Conservation (phyloP, 2,797 vertebrate species). For the Staurois parvus region DNA sequence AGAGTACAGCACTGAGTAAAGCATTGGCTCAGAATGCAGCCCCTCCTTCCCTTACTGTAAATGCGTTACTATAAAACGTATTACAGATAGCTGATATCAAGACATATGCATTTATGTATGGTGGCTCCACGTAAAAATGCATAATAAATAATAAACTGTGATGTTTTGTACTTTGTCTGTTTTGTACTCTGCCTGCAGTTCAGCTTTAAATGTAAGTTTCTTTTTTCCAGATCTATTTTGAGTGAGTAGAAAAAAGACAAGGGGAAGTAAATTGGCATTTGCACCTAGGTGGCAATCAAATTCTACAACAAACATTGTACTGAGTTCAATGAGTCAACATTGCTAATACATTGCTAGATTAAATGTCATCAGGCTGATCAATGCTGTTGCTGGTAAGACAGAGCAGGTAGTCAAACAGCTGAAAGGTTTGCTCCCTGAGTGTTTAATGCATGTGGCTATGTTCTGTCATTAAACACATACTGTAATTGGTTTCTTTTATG, state of each 20-base stretch:
- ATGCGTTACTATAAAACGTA: no score
- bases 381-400: conserved; percentile 34
- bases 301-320: conserved; percentile 25
- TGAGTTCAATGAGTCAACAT: conserved; percentile 34
- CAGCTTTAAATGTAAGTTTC: conserved; percentile 14
- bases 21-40: no score
- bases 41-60: no score
- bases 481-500: not conserved
- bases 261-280: conserved; percentile 16
- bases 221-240: conserved; percentile 1
- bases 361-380: conserved; percentile 56
- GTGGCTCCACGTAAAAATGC: no score
- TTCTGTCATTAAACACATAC: conserved; percentile 12
- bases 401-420: conserved; percentile 18
- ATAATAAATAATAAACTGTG: no score
- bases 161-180: no score
- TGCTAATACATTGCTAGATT: conserved; percentile 29
- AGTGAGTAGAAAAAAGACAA: conserved; percentile 3
- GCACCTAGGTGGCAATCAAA: conserved; percentile 45
- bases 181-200: not conserved
- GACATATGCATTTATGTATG: no score
- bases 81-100: no score
- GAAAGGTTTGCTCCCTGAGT: conserved; percentile 5
- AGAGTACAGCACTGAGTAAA: no score
- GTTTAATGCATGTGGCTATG: not conserved